Percentiles rank a stretch among this genome's conserved stretches.
Conservation (phyloP, 2,797 vertebrate genomes). For the Parotocinclus haroldoi region DNA sequence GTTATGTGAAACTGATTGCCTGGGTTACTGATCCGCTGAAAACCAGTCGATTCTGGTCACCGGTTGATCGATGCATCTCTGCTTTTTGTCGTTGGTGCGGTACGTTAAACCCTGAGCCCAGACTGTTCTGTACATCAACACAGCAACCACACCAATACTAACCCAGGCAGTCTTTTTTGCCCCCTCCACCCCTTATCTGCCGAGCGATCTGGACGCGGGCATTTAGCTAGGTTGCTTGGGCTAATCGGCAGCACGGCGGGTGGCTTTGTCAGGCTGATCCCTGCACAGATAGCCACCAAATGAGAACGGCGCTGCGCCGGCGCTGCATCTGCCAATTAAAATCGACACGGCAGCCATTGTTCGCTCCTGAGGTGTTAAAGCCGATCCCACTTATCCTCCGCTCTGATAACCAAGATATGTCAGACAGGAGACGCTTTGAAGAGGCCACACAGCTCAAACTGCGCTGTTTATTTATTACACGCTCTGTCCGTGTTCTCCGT, state of each 20-base stretch:
- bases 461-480: background rate
- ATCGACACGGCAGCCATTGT: constrained; percentile 64
- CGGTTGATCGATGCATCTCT: too few species aligned
- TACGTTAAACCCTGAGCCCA: too few species aligned
- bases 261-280: constrained; percentile 69
- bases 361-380: constrained; percentile 65
- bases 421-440: constrained; percentile 24
- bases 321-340: constrained; percentile 72
- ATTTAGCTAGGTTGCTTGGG: constrained; percentile 69
- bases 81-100: too few species aligned
- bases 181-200: constrained; percentile 55
- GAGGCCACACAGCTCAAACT: background rate
- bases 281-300: constrained; percentile 65
- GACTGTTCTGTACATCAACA: too few species aligned
- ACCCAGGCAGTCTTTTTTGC: too few species aligned
- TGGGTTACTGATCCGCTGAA: too few species aligned
- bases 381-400: constrained; percentile 21
- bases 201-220: constrained; percentile 63
- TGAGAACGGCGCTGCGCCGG: constrained; percentile 67
- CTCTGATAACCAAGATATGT: constrained; percentile 14
- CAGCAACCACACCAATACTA: too few species aligned
- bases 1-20: too few species aligned
- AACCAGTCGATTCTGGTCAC: too few species aligned
- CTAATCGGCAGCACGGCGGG: constrained; percentile 71
- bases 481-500: background rate